Conservation (phyloP, 2,888 invertebrate genomes). For the Ophonus ardosiacus region DNA sequence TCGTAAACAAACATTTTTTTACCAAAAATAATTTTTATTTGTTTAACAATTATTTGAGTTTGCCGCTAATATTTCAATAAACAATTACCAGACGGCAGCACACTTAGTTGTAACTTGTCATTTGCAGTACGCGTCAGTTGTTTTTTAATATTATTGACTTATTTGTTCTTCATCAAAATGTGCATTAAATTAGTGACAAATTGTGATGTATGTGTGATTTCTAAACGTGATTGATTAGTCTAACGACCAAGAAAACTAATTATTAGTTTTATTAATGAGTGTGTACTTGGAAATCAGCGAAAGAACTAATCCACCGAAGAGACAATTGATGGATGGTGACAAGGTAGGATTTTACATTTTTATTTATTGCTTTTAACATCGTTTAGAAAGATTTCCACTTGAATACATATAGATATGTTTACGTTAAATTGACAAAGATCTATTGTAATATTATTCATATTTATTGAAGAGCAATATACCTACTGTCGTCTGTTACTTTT, state of each 20-base stretch:
- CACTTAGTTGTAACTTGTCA: background rate
- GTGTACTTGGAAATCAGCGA: slow-evolving; percentile 10
- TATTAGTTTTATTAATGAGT: slow-evolving; percentile 24
- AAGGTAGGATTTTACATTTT: slow-evolving; percentile 41
- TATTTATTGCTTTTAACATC: slow-evolving; percentile 27
- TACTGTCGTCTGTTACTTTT: background rate
- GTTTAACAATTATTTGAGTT: background rate
- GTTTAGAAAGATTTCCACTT: slow-evolving; percentile 1
- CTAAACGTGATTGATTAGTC: slow-evolving; percentile 29
- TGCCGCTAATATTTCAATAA: background rate
- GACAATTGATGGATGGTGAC: slow-evolving; percentile 20
- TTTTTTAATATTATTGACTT: background rate
- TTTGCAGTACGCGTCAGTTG: background rate
- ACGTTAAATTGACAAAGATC: background rate
- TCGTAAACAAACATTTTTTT: too few species aligned
- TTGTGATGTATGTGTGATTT: slow-evolving; percentile 18
- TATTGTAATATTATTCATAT: background rate
- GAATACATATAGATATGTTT: slow-evolving; percentile 7
- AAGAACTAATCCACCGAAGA: slow-evolving; percentile 12
- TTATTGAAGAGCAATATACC: background rate
- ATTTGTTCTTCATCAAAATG: background rate
- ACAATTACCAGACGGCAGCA: background rate
- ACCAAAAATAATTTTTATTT: too few species aligned
- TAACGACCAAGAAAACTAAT: slow-evolving; percentile 29
- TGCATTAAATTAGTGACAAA: slow-evolving; percentile 21